Conservation (phyloP, 2,113 vertebrate species). For the Alligator sinensis region DNA sequence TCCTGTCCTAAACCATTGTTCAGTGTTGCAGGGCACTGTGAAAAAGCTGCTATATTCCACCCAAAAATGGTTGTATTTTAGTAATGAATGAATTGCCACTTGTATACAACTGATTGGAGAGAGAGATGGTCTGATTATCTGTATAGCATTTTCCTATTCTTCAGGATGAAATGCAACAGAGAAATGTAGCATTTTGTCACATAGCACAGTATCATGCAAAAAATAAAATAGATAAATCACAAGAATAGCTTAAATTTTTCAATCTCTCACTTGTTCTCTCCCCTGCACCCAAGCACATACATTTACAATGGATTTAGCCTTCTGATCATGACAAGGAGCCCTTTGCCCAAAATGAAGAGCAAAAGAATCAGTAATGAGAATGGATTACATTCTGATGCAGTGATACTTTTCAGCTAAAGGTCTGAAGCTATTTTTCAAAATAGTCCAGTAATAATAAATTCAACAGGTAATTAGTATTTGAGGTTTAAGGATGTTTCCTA, state of each 20-base stretch:
- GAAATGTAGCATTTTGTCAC: slow-evolving; percentile 1
- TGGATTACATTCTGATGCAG: neutral
- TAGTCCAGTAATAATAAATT: slow-evolving; percentile 38
- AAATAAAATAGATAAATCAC: slow-evolving; percentile 13
- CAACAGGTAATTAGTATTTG: slow-evolving; percentile 60
- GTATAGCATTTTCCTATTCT: neutral
- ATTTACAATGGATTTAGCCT: slow-evolving; percentile 32
- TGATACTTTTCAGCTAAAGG: slow-evolving; percentile 8
- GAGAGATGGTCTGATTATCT: neutral
- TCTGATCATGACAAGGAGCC: slow-evolving; percentile 7
- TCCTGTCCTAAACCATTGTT: neutral
- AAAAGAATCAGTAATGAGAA: slow-evolving; percentile 34
- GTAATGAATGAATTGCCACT: neutral
- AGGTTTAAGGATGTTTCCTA: neutral
- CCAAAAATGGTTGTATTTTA: slow-evolving; percentile 14
- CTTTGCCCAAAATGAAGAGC: slow-evolving; percentile 36
- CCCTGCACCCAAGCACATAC: neutral
- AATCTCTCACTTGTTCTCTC: neutral
- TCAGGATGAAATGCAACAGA: slow-evolving; percentile 20
- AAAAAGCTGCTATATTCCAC: neutral
- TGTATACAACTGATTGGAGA: neutral
- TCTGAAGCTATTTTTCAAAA: slow-evolving; percentile 26
- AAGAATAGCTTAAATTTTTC: neutral
- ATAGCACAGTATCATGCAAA: neutral
- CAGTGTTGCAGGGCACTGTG: neutral